phyloP scores from a whole-genome alignment of 2,113 vertebrate species.

The Plecturocebus donacophilus region DNA sequence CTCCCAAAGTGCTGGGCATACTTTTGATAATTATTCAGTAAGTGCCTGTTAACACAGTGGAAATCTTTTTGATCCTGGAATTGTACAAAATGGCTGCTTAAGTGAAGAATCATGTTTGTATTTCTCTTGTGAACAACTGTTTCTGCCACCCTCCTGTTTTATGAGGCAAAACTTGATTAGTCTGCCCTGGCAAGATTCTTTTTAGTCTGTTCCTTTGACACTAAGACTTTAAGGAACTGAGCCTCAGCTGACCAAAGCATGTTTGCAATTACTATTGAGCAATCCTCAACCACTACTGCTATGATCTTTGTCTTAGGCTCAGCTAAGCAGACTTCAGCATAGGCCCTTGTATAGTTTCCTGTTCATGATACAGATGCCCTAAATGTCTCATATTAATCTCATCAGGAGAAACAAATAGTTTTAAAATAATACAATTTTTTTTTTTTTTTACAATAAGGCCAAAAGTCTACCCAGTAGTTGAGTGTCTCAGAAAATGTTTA shows the following conservation, averaged over 20 bases:
- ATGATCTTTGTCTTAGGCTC: neutral
- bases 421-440: neutral
- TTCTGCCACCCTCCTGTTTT: neutral
- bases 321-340: neutral
- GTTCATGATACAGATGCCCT: neutral
- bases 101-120: neutral
- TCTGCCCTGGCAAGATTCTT: neutral
- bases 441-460: neutral
- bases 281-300: neutral
- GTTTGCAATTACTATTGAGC: neutral
- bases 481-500: neutral
- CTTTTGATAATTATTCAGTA: neutral
- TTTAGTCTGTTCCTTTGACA: neutral
- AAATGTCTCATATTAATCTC: slow-evolving; percentile 14
- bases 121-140: neutral
- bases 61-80: neutral
- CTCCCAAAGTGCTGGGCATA: neutral
- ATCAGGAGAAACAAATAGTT: neutral
- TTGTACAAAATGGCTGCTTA: neutral
- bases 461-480: neutral
- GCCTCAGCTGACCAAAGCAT: neutral
- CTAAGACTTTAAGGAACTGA: neutral
- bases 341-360: neutral
- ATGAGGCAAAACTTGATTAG: neutral
- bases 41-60: neutral